Percentiles rank a stretch among this genome's conserved stretches.
phyloP scores from a whole-genome alignment of 37 sponge, comb jelly and placozoan genomes.

The Oopsacas minuta region DNA sequence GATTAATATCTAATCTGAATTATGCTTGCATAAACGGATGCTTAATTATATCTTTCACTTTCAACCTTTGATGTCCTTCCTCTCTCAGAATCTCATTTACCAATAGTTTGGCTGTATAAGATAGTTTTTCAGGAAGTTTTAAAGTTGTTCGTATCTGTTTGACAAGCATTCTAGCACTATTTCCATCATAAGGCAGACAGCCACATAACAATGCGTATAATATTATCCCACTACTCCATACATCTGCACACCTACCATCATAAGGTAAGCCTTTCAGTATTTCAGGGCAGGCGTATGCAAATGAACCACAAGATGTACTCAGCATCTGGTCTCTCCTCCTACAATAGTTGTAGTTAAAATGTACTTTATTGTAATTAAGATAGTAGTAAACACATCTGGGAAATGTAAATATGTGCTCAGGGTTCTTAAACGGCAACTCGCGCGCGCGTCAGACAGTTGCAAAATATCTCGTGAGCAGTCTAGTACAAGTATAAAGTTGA shows the following conservation, averaged over 20 bases:
- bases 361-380: too few relatives aligned
- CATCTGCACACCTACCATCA: slow-evolving; percentile 31
- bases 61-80: neutral
- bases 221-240: slow-evolving; percentile 43
- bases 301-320: slow-evolving; percentile 38
- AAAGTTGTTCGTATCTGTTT: slow-evolving; percentile 26
- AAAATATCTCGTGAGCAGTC: too few relatives aligned
- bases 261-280: slow-evolving; percentile 39
- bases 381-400: too few relatives aligned
- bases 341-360: too few relatives aligned
- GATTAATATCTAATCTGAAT: too few relatives aligned
- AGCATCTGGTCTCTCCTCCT: neutral
- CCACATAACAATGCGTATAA: slow-evolving; percentile 38
- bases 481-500: too few relatives aligned
- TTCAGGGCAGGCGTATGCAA: slow-evolving; percentile 40
- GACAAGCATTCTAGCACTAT: slow-evolving; percentile 26
- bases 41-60: neutral
- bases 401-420: too few relatives aligned
- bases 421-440: too few relatives aligned
- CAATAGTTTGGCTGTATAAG: neutral
- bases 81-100: neutral
- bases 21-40: neutral
- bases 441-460: too few relatives aligned
- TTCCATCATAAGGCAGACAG: slow-evolving; percentile 36
- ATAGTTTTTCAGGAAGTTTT: slow-evolving; percentile 14